phyloP scores from a whole-genome alignment of 1,140 invertebrate genomes.

The Heliconius congener region DNA sequence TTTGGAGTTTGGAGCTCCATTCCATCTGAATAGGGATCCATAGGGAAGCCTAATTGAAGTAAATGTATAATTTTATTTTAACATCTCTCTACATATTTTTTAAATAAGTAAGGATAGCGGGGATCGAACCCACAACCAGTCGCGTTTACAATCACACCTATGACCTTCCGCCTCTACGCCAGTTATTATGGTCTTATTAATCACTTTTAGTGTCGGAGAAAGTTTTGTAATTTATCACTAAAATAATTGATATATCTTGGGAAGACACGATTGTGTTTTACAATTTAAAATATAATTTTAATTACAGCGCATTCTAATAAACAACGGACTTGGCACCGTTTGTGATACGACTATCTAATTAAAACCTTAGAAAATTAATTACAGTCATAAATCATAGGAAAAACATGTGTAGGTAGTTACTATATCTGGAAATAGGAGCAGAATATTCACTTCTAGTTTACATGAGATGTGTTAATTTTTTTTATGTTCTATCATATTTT shows the following conservation, averaged over 20 bases:
- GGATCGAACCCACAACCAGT: background rate
- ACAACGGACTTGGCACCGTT: slow-evolving; percentile 6
- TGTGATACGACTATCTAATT: slow-evolving; percentile 14
- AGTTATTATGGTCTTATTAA: too few species aligned
- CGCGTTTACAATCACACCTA: background rate
- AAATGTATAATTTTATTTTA: too few species aligned
- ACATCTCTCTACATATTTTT: too few species aligned
- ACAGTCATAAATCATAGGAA: slow-evolving; percentile 12
- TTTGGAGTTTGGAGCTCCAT: too few species aligned
- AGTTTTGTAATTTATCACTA: background rate
- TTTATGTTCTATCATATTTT: background rate
- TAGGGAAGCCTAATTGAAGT: too few species aligned
- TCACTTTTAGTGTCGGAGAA: too few species aligned
- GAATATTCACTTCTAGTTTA: background rate
- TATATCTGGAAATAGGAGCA: background rate
- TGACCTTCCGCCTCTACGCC: too few species aligned
- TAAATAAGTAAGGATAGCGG: background rate
- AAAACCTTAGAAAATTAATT: slow-evolving; percentile 16
- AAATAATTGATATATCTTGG: background rate
- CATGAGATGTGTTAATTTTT: background rate
- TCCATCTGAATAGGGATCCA: too few species aligned
- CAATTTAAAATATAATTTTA: background rate
- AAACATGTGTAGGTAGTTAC: background rate
- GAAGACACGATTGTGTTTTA: background rate
- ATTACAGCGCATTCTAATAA: background rate